Evolutionary conservation across 1,140 invertebrate genomes (phyloP).

Genomic region (Antheraea mylitta): DNA sequence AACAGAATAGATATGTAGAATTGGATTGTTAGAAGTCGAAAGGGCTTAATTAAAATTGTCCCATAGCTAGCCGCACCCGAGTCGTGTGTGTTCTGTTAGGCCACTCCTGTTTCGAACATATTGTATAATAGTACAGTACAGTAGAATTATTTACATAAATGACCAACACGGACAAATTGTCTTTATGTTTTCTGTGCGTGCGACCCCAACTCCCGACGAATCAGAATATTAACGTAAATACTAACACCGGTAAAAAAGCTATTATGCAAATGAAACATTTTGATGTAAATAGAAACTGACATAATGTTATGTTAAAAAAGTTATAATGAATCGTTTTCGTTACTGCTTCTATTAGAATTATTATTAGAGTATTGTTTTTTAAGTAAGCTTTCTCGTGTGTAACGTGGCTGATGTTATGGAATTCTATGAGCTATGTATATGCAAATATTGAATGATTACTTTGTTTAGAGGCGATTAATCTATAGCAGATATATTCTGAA

Average conservation of each 20-base stretch:
- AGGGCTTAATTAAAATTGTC: constrained; percentile 11
- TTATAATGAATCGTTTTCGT: constrained; percentile 68
- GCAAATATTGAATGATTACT: not conserved
- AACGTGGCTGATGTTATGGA: not conserved
- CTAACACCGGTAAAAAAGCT: constrained; percentile 74
- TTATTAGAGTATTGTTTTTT: constrained; percentile 7
- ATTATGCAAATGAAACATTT: constrained; percentile 78
- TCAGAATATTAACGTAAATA: constrained; percentile 77
- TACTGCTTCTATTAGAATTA: constrained; percentile 15
- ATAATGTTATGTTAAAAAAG: constrained; percentile 61
- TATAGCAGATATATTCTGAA: too few relatives aligned
- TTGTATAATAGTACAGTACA: constrained; percentile 69
- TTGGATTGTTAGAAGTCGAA: not conserved
- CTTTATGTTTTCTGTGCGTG: constrained; percentile 77
- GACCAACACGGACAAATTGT: constrained; percentile 71
- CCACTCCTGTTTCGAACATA: constrained; percentile 62
- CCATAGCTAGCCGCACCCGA: constrained; percentile 47
- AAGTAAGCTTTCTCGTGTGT: not conserved
- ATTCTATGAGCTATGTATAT: not conserved
- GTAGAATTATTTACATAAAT: constrained; percentile 77
- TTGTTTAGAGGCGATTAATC: not conserved
- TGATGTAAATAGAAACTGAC: constrained; percentile 73
- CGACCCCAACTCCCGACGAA: constrained; percentile 62
- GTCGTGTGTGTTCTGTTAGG: constrained; percentile 36
- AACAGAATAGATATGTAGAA: not conserved